phyloP scores from a whole-genome alignment of 2,113 vertebrate species.

The Rhegmatorhina hoffmannsi region DNA sequence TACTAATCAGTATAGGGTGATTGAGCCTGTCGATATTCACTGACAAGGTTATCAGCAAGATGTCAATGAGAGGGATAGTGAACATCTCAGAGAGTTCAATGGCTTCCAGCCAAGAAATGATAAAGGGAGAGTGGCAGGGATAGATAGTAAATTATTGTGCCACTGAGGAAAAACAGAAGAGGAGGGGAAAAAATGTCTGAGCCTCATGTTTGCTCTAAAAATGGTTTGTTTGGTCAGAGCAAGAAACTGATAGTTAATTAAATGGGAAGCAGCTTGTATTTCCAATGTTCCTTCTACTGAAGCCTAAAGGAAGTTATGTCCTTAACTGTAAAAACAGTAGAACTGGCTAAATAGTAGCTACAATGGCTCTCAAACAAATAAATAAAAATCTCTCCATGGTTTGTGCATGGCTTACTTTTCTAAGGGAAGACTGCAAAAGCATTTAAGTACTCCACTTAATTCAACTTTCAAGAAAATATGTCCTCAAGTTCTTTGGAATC shows the following conservation, averaged over 20 bases:
- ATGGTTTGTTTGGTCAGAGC: background rate
- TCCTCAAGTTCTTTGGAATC: background rate
- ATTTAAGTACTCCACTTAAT: background rate
- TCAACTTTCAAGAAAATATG: background rate
- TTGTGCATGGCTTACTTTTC: background rate
- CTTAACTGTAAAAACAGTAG: background rate
- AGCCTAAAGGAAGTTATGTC: background rate
- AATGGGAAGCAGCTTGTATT: background rate
- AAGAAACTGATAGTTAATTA: background rate
- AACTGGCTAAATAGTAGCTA: background rate
- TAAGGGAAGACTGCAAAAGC: background rate
- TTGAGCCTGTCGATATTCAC: background rate
- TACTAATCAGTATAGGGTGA: background rate
- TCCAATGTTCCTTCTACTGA: background rate
- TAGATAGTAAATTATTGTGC: background rate
- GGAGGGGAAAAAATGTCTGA: background rate
- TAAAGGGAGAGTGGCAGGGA: background rate
- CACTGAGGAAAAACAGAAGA: background rate
- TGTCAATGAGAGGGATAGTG: background rate
- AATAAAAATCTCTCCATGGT: background rate
- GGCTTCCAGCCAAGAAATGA: background rate
- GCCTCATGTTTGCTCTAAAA: background rate
- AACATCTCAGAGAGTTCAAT: background rate
- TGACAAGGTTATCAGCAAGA: constrained; percentile 33
- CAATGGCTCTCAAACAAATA: background rate